Conservation (phyloP, 2,888 invertebrate genomes). For the Horisme vitalbata region DNA sequence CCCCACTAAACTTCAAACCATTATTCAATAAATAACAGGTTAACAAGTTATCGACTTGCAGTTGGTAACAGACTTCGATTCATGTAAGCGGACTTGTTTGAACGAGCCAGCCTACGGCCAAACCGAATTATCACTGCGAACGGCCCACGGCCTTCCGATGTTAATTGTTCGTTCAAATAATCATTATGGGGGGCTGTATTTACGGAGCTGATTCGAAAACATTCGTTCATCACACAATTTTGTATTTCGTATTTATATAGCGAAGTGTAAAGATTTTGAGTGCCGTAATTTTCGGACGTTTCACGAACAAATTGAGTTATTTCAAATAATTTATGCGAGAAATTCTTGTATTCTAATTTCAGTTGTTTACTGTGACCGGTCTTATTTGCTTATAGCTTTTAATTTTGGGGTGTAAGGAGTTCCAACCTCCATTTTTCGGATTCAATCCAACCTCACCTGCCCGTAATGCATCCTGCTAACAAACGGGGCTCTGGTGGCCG, state of each 20-base stretch:
- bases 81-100: conserved; percentile 47
- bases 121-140: conserved; percentile 68
- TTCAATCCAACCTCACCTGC: too few species aligned
- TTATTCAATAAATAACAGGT: too few species aligned
- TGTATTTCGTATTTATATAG: conserved; percentile 54
- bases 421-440: too few species aligned
- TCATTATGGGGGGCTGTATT: conserved; percentile 73
- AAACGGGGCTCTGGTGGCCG: too few species aligned
- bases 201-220: conserved; percentile 64
- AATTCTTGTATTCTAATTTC: conserved; percentile 55
- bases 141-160: conserved; percentile 57
- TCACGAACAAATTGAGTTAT: conserved; percentile 56
- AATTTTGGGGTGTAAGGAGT: too few species aligned
- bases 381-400: conserved; percentile 50
- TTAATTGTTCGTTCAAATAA: conserved; percentile 75
- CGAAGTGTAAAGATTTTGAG: conserved; percentile 52
- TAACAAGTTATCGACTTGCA: conserved; percentile 17
- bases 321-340: conserved; percentile 53
- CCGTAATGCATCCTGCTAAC: too few species aligned
- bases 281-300: conserved; percentile 56
- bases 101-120: conserved; percentile 48
- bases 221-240: conserved; percentile 54
- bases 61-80: conserved; percentile 11
- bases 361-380: conserved; percentile 53
- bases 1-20: too few species aligned